A percentile compares a stretch with the other conserved stretches of the same genome.
Conservation (phyloP, 2,113 vertebrate genomes). For the Falco punctatus region DNA sequence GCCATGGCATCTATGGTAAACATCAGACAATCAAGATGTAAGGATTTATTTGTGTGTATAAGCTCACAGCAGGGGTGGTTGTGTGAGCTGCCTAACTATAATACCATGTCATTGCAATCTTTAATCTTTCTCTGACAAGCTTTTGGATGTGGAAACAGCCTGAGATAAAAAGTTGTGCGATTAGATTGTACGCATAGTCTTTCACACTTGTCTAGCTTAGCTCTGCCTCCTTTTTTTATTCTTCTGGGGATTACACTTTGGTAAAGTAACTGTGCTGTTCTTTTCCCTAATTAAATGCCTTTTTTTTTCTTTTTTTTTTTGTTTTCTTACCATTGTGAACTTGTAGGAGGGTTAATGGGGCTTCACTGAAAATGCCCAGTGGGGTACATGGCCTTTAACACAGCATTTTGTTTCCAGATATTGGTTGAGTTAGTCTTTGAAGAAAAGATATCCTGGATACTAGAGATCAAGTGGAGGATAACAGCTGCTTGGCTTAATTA, state of each 20-base stretch:
- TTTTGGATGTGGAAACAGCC: background rate
- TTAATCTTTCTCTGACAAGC: background rate
- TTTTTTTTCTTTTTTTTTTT: background rate
- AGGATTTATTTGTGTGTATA: background rate
- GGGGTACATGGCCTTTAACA: background rate
- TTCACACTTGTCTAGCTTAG: background rate
- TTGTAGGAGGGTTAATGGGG: background rate
- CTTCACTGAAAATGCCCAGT: background rate
- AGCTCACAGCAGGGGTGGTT: background rate
- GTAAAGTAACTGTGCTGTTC: background rate
- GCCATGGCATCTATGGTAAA: background rate
- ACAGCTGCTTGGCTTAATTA: slow-evolving; percentile 56
- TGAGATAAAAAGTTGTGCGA: background rate
- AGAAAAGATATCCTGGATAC: slow-evolving; percentile 55
- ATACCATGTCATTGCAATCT: background rate
- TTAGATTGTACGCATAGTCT: background rate
- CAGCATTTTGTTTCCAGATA: slow-evolving; percentile 19
- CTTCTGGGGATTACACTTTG: background rate
- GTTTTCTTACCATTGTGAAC: background rate
- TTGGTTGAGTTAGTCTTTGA: slow-evolving; percentile 14
- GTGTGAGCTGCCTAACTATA: background rate
- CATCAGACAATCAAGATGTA: background rate
- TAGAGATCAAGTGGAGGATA: slow-evolving; percentile 39
- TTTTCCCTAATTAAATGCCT: background rate
- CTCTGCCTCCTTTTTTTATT: background rate